Conservation (phyloP, 2,797 vertebrate genomes). For the Lutjanus campechanus region DNA sequence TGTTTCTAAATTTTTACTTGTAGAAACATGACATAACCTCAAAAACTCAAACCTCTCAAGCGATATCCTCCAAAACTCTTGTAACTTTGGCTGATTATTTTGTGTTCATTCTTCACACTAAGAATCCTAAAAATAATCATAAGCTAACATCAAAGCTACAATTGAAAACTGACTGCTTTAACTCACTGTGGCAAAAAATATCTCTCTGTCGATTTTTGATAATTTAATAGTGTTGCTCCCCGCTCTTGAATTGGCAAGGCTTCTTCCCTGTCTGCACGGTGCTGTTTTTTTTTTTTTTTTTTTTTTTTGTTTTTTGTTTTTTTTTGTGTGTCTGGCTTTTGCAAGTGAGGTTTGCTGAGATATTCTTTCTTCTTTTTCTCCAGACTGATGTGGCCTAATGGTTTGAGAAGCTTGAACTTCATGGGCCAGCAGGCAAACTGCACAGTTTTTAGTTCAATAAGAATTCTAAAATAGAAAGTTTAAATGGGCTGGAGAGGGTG, state of each 20-base stretch:
- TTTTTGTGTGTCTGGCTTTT: conserved; percentile 16
- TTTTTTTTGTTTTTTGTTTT: not conserved
- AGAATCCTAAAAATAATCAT: not conserved
- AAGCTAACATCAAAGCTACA: not conserved
- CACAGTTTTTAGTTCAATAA: conserved; percentile 24
- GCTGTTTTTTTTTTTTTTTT: not conserved
- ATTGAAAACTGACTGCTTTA: conserved; percentile 6
- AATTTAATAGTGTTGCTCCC: not conserved
- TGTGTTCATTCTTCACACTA: not conserved
- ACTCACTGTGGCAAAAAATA: conserved; percentile 11
- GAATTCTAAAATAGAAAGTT: not conserved
- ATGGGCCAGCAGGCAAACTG: conserved; percentile 20
- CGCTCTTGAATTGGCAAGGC: conserved; percentile 11
- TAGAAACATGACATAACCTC: too few relatives aligned
- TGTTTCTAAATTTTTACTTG: not conserved
- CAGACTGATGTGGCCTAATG: conserved; percentile 33
- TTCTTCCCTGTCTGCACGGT: conserved; percentile 13
- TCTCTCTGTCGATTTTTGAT: conserved; percentile 1
- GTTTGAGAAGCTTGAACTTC: conserved; percentile 31
- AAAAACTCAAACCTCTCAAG: not conserved
- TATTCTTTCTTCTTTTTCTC: conserved; percentile 36
- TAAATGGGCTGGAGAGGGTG: not conserved
- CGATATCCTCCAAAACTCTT: not conserved
- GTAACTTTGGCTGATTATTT: not conserved
- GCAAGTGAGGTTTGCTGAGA: conserved; percentile 32